A percentile compares a stretch with the other conserved stretches of the same genome.
Conservation (phyloP, 2,888 invertebrate genomes). For the Thecophora atra region DNA sequence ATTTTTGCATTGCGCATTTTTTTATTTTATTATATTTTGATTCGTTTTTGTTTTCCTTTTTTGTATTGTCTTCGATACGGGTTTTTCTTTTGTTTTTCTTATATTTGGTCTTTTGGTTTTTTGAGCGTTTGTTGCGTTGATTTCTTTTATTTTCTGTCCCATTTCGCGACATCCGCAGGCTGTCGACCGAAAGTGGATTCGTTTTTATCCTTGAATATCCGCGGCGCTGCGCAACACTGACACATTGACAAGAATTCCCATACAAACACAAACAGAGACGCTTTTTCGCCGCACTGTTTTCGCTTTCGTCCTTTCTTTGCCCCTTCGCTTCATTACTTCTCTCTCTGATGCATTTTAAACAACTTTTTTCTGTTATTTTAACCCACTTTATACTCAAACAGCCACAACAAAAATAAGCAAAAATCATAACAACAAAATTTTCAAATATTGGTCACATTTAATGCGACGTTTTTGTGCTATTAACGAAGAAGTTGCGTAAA, state of each 20-base stretch:
- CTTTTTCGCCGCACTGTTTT: no score
- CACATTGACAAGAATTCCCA: neutral
- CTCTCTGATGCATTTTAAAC: neutral
- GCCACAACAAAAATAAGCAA: neutral
- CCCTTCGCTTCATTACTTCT: neutral
- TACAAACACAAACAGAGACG: neutral
- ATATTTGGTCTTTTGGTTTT: neutral
- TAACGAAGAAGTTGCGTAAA: neutral
- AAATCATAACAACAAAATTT: neutral
- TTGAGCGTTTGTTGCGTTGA: neutral
- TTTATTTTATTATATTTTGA: neutral
- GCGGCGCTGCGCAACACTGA: neutral
- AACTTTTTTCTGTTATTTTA: constrained; percentile 1
- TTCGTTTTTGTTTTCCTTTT: neutral
- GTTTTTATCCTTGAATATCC: constrained; percentile 30
- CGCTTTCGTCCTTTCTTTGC: neutral
- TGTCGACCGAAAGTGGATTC: constrained; percentile 13
- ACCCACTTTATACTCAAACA: constrained; percentile 18
- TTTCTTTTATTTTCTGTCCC: constrained; percentile 5
- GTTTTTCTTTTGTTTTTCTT: neutral
- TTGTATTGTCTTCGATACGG: neutral
- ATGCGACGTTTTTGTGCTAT: constrained; percentile 34
- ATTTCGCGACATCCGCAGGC: constrained; percentile 20
- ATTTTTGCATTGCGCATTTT: no score
- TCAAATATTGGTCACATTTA: constrained; percentile 29